phyloP scores from a whole-genome alignment of 2,888 invertebrate genomes.

The Autographa pulchrina region DNA sequence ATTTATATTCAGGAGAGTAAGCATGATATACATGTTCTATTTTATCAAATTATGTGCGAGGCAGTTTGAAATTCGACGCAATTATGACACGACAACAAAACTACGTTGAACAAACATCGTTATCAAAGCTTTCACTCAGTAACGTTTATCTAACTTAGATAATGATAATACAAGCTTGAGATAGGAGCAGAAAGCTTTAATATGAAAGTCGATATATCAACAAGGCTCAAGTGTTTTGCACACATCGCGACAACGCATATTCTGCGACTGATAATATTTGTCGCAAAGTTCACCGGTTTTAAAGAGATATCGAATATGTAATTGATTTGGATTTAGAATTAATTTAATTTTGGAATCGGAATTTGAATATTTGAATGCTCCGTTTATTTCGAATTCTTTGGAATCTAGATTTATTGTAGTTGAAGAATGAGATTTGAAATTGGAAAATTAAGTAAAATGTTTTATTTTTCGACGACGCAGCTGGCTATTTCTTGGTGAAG shows the following conservation, averaged over 20 bases:
- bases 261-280: constrained; percentile 47
- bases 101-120: constrained; percentile 64
- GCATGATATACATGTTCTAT: too few species aligned
- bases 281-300: constrained; percentile 36
- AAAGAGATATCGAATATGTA: constrained; percentile 12
- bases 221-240: constrained; percentile 77
- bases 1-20: too few species aligned
- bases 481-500: background rate
- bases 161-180: constrained; percentile 85
- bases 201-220: constrained; percentile 80
- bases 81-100: constrained; percentile 29
- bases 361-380: background rate
- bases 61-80: background rate
- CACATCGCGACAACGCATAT: constrained; percentile 69
- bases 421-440: background rate
- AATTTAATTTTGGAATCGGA: background rate
- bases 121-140: constrained; percentile 85
- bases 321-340: background rate
- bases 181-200: constrained; percentile 82
- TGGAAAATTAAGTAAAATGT: background rate
- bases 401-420: background rate
- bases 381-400: background rate
- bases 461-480: background rate
- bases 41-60: background rate
- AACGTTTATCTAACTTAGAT: constrained; percentile 81